Percentiles rank a stretch among this genome's conserved stretches.
phyloP scores from a whole-genome alignment of 2,797 vertebrate species.

The Amphiprion clarkii region DNA sequence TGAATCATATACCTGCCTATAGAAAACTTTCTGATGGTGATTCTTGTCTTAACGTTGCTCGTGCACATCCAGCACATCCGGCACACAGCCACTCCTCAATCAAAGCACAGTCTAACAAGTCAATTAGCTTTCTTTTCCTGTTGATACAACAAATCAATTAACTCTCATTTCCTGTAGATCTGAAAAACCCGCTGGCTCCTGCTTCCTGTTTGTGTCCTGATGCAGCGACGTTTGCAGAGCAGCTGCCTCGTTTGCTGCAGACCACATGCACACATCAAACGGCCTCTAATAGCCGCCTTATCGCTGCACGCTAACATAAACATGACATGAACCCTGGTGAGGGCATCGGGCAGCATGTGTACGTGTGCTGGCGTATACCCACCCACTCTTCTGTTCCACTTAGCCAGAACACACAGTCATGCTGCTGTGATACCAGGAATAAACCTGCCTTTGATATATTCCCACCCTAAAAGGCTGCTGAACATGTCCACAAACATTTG shows the following conservation, averaged over 20 bases:
- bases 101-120: constrained; percentile 64
- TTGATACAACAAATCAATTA: constrained; percentile 78
- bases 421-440: not conserved
- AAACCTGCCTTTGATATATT: not conserved
- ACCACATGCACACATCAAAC: constrained; percentile 72
- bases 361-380: constrained; percentile 1
- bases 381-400: not conserved
- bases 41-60: constrained; percentile 1
- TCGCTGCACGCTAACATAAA: constrained; percentile 73
- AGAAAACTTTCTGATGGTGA: constrained; percentile 1
- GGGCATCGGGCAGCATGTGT: constrained; percentile 25
- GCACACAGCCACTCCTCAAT: constrained; percentile 42
- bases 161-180: constrained; percentile 76
- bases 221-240: constrained; percentile 21
- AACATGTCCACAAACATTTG: no score
- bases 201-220: constrained; percentile 74
- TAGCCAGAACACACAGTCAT: not conserved
- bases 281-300: constrained; percentile 57
- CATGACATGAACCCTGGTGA: constrained; percentile 58
- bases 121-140: constrained; percentile 73
- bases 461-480: not conserved
- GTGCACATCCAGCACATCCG: constrained; percentile 7
- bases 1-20: constrained; percentile 11
- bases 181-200: constrained; percentile 40
- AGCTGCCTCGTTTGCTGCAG: constrained; percentile 52